Evolutionary conservation across 2,888 invertebrate species (phyloP), one percentile per base, ranked within the genome.

Genomic region (Lucinisca nassula): DNA sequence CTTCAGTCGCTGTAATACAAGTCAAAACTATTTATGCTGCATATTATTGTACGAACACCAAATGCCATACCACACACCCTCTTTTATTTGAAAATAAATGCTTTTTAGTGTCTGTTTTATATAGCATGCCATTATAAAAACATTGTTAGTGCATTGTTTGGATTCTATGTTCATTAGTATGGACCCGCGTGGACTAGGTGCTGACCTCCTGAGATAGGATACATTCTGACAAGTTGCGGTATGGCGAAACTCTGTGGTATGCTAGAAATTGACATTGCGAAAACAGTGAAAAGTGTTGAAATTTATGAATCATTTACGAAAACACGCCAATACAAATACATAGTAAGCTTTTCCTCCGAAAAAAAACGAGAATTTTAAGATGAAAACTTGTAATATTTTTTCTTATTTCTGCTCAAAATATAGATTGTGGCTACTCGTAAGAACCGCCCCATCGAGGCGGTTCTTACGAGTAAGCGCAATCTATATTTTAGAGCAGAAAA

Each of bases 21-120:
- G n/a, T n/a, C n/a, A n/a, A 67, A 32, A 67, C 32, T 67, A 67
- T 67, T 32, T 67, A 67, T 67, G 27, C 3, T 35, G 3, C 32
- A 67, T 21, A 45, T 67, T 61, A 27, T 58, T n/a, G 8, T 35
- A 67, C 8, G 4, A 21, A 67, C 67, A 35, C 61, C 32, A 67
- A 67, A 35, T 67, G 35, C 67, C 67, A 67, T 67, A 67, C 67
- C 67, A 67, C 67, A 67, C 67, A 67, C 67, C 67, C 67, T 35
- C 24, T 67, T 3, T 67, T 35, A 67, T 67, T 67, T 27, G 67
- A 30, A 35, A 35, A 32, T 67, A 67, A 67, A 67, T 67, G 32
- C 67, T 17, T 32, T n/a, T n/a, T 12, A 35, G 67, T 67, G 35
- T 35, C 67, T 67, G 67, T 32, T 67, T 67, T 67, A 67, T 8